These are phyloP conservation scores for Dendrolimus punctatus DNA, from an alignment of 1,140 invertebrate genomes.

Conservation along the genomic window DNA sequence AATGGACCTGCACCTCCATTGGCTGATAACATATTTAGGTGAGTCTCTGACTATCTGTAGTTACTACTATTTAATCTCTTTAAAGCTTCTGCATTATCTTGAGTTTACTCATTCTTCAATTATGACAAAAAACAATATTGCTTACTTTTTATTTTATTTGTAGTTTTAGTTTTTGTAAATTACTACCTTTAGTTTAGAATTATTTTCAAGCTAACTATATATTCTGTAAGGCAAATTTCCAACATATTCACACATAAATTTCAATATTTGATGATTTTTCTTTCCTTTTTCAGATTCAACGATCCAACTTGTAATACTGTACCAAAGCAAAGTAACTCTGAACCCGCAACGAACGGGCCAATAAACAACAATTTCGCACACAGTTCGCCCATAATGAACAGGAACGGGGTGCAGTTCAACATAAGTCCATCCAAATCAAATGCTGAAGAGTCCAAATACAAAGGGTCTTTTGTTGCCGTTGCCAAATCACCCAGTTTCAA, in stretches of 20 bases:
- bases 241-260: no score
- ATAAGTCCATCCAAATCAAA: conserved; percentile 63
- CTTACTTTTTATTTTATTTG: no score
- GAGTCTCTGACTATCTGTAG: conserved; percentile 1
- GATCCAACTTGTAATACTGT: conserved; percentile 75
- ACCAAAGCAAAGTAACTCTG: conserved; percentile 31
- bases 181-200: no score
- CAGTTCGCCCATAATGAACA: conserved; percentile 67
- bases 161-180: no score
- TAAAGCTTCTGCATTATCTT: no score
- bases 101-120: no score
- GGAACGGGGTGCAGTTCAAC: conserved; percentile 64
- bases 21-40: conserved; percentile 71
- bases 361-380: conserved; percentile 56
- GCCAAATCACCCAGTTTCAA: conserved; percentile 71
- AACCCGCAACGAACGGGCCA: conserved; percentile 34
- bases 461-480: conserved; percentile 45
- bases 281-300: conserved; percentile 74
- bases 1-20: conserved; percentile 47
- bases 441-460: conserved; percentile 61
- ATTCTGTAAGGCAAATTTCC: no score
- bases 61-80: no score
- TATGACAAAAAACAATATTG: no score
- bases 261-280: neutral
- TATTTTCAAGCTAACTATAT: no score